Evolutionary conservation across 2,797 vertebrate genomes (phyloP).

Genomic region (Acanthopagrus latus): DNA sequence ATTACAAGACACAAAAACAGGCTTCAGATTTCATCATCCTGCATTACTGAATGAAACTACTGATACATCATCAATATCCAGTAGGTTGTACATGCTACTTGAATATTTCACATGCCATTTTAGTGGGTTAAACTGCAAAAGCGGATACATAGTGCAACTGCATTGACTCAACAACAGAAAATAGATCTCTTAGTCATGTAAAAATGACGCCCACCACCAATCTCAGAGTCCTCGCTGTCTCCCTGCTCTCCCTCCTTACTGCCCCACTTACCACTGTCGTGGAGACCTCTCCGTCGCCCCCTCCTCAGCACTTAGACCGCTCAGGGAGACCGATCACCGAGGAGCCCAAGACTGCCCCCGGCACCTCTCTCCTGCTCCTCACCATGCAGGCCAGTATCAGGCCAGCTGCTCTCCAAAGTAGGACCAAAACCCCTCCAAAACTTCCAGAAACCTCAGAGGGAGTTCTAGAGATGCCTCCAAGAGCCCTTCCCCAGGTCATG

Average conservation of each 20-base stretch:
- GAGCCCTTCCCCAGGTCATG: constrained; percentile 87
- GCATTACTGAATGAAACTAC: constrained; percentile 57
- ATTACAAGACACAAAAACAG: constrained; percentile 16
- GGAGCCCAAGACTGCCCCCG: constrained; percentile 67
- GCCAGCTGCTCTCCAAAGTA: constrained; percentile 70
- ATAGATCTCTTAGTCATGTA: constrained; percentile 87
- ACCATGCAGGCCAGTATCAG: constrained; percentile 68
- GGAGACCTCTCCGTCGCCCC: constrained; percentile 74
- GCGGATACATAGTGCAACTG: constrained; percentile 76
- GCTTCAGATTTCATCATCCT: constrained; percentile 24
- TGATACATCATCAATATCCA: constrained; percentile 58
- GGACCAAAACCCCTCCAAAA: constrained; percentile 58
- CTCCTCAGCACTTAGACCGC: constrained; percentile 65
- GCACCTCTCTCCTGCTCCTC: constrained; percentile 70
- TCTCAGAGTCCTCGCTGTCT: constrained; percentile 82
- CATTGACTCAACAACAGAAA: constrained; percentile 85
- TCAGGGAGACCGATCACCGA: constrained; percentile 63
- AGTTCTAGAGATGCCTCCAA: constrained; percentile 79
- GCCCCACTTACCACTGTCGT: constrained; percentile 75
- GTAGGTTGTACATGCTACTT: constrained; percentile 59
- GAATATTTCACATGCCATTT: constrained; percentile 73
- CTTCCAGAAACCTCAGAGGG: constrained; percentile 64
- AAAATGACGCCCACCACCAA: constrained; percentile 88
- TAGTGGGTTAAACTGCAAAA: constrained; percentile 77
- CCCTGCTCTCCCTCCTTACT: constrained; percentile 83